Evolutionary conservation across 2,888 invertebrate genomes (phyloP).

Genomic region (Aspidiotus rigidus): DNA sequence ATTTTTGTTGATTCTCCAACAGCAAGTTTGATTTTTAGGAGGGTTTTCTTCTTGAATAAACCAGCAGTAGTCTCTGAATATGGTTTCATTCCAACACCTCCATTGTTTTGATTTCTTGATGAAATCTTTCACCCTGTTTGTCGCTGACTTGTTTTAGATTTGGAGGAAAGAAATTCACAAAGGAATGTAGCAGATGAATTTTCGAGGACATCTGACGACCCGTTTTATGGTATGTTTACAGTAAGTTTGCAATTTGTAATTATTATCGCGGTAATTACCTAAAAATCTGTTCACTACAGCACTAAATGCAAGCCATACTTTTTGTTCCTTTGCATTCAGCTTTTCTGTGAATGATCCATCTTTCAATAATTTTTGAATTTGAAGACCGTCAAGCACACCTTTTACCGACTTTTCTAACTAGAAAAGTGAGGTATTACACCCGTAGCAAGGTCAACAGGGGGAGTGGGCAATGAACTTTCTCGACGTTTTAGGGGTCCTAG

Average conservation of each 20-base stretch:
- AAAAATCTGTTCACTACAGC: slow-evolving; percentile 26
- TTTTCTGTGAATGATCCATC: slow-evolving; percentile 35
- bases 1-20: too few relatives aligned
- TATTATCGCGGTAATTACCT: background rate
- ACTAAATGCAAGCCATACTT: slow-evolving; percentile 36
- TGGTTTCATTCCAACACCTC: slow-evolving; percentile 1
- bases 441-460: too few relatives aligned
- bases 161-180: slow-evolving; percentile 41
- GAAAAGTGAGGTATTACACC: too few relatives aligned
- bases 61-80: background rate
- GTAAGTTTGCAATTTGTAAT: slow-evolving; percentile 1
- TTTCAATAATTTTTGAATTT: slow-evolving; percentile 37
- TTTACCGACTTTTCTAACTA: too few relatives aligned
- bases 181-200: slow-evolving; percentile 41
- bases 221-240: background rate
- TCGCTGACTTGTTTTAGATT: slow-evolving; percentile 42
- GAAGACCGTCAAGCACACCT: slow-evolving; percentile 29
- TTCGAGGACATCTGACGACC: slow-evolving; percentile 37
- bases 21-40: too few relatives aligned
- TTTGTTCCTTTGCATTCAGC: slow-evolving; percentile 36
- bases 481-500: too few relatives aligned
- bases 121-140: slow-evolving; percentile 43
- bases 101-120: slow-evolving; percentile 40
- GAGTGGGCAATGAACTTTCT: too few relatives aligned
- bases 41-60: background rate